Evolutionary conservation across 2,888 invertebrate species (phyloP).

Genomic region (Myopa tessellatipennis): DNA sequence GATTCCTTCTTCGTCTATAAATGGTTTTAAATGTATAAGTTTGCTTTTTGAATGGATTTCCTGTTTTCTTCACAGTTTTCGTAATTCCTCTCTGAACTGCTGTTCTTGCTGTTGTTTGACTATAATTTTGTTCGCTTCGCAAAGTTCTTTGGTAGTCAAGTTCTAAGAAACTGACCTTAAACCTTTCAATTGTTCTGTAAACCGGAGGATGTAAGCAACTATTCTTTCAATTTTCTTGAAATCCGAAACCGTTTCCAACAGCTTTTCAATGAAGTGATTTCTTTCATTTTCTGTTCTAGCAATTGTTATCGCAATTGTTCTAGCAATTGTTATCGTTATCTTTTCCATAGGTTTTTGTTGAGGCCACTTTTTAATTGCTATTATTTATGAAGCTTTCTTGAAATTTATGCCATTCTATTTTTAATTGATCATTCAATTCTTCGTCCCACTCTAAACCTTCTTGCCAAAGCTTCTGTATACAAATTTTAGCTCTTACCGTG

Average conservation of each 20-base stretch:
- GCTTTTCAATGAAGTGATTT: too few relatives aligned
- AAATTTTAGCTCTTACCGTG: too few relatives aligned
- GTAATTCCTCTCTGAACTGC: not conserved
- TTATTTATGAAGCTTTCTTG: too few relatives aligned
- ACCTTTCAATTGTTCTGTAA: not conserved
- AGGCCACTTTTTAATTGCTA: not conserved
- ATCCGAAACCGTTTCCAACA: too few relatives aligned
- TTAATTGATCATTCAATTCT: too few relatives aligned
- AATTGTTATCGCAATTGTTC: too few relatives aligned
- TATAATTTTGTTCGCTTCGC: not conserved
- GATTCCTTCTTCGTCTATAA: constrained; percentile 1
- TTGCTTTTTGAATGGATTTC: not conserved
- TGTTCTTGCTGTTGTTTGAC: not conserved
- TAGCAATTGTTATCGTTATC: too few relatives aligned
- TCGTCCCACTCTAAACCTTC: too few relatives aligned
- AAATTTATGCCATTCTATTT: too few relatives aligned
- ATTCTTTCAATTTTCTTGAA: not conserved
- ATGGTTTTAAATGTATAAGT: not conserved
- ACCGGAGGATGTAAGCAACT: not conserved
- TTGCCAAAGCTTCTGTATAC: too few relatives aligned
- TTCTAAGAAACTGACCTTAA: not conserved
- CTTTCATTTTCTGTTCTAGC: too few relatives aligned
- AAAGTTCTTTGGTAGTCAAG: not conserved
- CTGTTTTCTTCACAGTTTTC: not conserved
- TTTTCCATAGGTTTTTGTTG: too few relatives aligned